Percentiles rank a stretch among this genome's conserved stretches.
Conservation (phyloP, 2,888 invertebrate genomes). For the Acanthosepion pharaonis region DNA sequence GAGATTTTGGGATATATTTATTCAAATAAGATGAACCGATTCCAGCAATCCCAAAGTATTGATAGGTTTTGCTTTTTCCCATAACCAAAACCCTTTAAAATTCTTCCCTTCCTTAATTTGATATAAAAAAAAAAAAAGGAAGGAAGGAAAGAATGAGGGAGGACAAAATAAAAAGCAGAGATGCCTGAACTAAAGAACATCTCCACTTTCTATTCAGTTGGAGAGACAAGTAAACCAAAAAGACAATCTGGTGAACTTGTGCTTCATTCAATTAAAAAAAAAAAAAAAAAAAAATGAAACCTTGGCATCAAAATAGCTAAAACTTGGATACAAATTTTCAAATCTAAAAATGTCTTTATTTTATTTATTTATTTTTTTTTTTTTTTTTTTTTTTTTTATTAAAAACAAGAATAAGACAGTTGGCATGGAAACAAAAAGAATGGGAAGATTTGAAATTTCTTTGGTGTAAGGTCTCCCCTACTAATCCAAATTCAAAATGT, state of each 20-base stretch:
- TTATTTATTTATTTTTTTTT: neutral
- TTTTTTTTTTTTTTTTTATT: neutral
- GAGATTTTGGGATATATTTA: neutral
- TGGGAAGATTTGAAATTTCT: neutral
- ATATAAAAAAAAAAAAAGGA: neutral
- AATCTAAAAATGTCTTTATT: neutral
- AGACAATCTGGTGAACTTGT: neutral
- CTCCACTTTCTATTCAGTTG: neutral
- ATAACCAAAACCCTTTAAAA: neutral
- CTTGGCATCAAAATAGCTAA: neutral
- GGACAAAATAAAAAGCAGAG: neutral
- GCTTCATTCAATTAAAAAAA: neutral
- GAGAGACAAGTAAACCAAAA: neutral
- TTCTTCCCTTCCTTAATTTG: neutral
- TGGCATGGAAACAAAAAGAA: slow-evolving; percentile 6
- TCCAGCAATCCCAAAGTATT: slow-evolving; percentile 2
- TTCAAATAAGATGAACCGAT: slow-evolving; percentile 4
- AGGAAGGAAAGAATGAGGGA: neutral
- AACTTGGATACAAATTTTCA: neutral
- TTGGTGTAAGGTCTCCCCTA: neutral
- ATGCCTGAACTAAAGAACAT: neutral
- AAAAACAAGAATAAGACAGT: slow-evolving; percentile 35
- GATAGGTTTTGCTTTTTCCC: neutral
- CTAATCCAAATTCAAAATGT: neutral
- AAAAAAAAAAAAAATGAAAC: neutral